phyloP scores from a whole-genome alignment of 2,888 invertebrate genomes.

The Lasioglossum marginatum region DNA sequence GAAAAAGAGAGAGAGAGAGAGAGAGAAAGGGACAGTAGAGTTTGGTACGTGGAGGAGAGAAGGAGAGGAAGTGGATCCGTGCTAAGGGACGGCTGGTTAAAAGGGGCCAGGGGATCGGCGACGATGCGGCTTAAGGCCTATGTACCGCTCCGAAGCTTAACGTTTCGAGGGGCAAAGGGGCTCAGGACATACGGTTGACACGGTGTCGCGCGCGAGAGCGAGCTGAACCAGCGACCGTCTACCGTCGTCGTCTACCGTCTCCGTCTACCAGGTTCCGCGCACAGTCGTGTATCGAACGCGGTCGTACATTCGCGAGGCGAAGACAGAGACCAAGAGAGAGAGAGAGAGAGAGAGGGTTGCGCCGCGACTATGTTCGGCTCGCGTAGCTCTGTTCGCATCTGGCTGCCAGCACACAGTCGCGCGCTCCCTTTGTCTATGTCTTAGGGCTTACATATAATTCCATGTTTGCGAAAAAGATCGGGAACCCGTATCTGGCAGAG shows the following conservation, averaged over 20 bases:
- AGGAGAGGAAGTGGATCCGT: conserved; percentile 19
- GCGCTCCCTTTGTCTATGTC: conserved; percentile 83
- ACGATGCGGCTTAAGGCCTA: conserved; percentile 82
- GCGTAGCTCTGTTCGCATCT: conserved; percentile 15
- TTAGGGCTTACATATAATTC: conserved; percentile 89
- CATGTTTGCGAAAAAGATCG: conserved; percentile 87
- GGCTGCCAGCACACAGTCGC: conserved; percentile 29
- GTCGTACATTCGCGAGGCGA: conserved; percentile 15
- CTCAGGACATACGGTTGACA: conserved; percentile 60
- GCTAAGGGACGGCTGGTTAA: conserved; percentile 48
- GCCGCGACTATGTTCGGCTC: conserved; percentile 5
- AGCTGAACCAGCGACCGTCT: conserved; percentile 14
- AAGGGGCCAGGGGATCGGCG: conserved; percentile 67
- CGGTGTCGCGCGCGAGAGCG: conserved; percentile 27
- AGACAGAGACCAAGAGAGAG: not conserved
- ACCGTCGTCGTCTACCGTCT: not conserved
- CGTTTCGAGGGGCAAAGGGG: conserved; percentile 70
- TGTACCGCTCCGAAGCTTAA: conserved; percentile 79
- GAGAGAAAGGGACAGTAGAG: not conserved
- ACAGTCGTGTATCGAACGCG: conserved; percentile 38
- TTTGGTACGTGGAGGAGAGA: not conserved
- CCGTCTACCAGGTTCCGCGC: conserved; percentile 23
- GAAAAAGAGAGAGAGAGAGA: not conserved
- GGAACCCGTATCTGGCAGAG: conserved; percentile 72
- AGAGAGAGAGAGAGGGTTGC: not conserved